Conservation (phyloP, 2,888 invertebrate genomes). For the Agrotis segetum region DNA sequence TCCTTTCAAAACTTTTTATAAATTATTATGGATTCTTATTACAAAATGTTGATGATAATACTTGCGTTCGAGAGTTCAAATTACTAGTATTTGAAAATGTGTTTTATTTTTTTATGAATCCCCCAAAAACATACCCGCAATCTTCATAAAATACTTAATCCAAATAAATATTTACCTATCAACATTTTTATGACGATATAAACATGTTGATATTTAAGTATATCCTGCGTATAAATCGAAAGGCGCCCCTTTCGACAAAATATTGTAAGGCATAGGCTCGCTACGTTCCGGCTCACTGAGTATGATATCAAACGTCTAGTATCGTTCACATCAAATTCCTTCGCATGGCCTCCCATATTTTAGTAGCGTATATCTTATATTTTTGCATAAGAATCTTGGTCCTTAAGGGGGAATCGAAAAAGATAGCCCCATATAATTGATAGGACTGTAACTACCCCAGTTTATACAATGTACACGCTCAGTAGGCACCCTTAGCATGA, state of each 20-base stretch:
- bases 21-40: neutral
- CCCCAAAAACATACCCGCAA: too few species aligned
- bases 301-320: slow-evolving; percentile 59
- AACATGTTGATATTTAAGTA: neutral
- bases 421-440: neutral
- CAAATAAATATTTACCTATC: neutral
- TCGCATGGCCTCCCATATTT: slow-evolving; percentile 21
- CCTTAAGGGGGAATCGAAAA: neutral
- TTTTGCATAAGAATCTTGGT: slow-evolving; percentile 1
- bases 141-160: too few species aligned
- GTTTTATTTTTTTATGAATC: too few species aligned
- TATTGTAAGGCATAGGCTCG: slow-evolving; percentile 37
- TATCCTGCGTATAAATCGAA: slow-evolving; percentile 27
- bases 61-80: neutral
- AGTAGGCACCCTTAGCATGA: too few species aligned
- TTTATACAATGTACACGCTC: too few species aligned
- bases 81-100: too few species aligned
- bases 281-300: slow-evolving; percentile 56
- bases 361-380: slow-evolving; percentile 4
- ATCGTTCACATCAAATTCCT: slow-evolving; percentile 51
- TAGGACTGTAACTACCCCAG: neutral
- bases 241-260: slow-evolving; percentile 37
- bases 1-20: too few species aligned
- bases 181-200: neutral
- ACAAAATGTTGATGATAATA: neutral